Percentiles rank a stretch among this genome's conserved stretches.
These are phyloP conservation scores for Merops nubicus DNA, from an alignment of 2,113 vertebrate species.

Conservation along the genomic window DNA sequence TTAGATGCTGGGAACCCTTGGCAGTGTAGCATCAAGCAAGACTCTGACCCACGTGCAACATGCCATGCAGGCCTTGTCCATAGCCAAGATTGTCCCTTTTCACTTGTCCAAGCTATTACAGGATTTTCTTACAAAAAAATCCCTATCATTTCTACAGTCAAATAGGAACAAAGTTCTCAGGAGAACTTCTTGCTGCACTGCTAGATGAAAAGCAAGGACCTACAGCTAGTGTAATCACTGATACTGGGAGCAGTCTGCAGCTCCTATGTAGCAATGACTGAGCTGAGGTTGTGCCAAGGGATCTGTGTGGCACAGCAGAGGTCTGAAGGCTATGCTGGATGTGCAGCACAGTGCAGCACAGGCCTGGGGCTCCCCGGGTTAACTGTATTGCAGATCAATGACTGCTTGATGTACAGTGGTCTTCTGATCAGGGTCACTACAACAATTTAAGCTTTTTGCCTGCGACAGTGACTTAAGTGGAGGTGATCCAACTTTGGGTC, in stretches of 20 bases:
- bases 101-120: accelerated
- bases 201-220: background rate
- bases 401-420: accelerated
- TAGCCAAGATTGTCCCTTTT: background rate
- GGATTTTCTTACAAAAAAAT: background rate
- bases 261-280: background rate
- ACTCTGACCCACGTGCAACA: background rate
- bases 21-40: no score
- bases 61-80: background rate
- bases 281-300: background rate
- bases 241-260: background rate
- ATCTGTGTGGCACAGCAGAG: background rate
- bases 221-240: background rate
- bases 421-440: background rate
- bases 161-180: background rate
- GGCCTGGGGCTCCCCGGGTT: background rate
- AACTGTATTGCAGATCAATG: background rate
- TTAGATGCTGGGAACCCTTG: no score
- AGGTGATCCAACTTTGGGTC: background rate
- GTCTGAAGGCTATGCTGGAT: background rate
- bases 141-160: background rate
- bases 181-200: background rate
- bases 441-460: background rate
- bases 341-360: background rate
- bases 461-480: background rate